Conservation (phyloP, 1,140 invertebrate genomes). For the Papilio glaucus region DNA sequence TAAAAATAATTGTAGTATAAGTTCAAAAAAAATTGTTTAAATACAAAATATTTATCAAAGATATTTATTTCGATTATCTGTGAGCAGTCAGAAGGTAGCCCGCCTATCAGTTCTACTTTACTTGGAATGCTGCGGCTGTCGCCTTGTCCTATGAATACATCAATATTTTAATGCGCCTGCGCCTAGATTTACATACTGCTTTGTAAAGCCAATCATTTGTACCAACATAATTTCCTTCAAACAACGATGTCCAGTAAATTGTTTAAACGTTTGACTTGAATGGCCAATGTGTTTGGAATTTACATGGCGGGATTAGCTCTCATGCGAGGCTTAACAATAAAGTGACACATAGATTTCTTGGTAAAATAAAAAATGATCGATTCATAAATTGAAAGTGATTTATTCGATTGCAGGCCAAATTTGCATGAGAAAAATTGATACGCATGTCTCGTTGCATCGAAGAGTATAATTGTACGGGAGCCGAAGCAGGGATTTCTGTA, state of each 20-base stretch:
- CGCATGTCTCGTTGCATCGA: not conserved
- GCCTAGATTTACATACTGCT: slow-evolving; percentile 47
- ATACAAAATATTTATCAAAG: slow-evolving; percentile 12
- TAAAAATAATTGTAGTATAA: too few species aligned
- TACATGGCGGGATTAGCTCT: slow-evolving; percentile 32
- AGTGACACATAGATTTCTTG: slow-evolving; percentile 28
- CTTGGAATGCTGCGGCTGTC: slow-evolving; percentile 40
- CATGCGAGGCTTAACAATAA: slow-evolving; percentile 12
- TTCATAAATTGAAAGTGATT: slow-evolving; percentile 34
- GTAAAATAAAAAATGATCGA: slow-evolving; percentile 26
- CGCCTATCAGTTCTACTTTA: slow-evolving; percentile 24
- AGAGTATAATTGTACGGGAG: not conserved
- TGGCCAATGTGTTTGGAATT: slow-evolving; percentile 35
- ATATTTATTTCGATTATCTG: slow-evolving; percentile 31
- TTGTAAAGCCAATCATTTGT: slow-evolving; percentile 47
- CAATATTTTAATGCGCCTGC: slow-evolving; percentile 48
- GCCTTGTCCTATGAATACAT: slow-evolving; percentile 45
- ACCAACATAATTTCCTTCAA: slow-evolving; percentile 44
- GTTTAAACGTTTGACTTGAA: slow-evolving; percentile 34
- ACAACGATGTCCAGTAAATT: slow-evolving; percentile 33
- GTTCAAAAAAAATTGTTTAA: too few species aligned
- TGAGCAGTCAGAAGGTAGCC: slow-evolving; percentile 14
- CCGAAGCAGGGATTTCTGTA: too few species aligned
- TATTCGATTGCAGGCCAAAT: slow-evolving; percentile 5
- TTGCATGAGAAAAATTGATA: not conserved